phyloP scores from a whole-genome alignment of 2,888 invertebrate genomes.

The Hybos culiciformis region DNA sequence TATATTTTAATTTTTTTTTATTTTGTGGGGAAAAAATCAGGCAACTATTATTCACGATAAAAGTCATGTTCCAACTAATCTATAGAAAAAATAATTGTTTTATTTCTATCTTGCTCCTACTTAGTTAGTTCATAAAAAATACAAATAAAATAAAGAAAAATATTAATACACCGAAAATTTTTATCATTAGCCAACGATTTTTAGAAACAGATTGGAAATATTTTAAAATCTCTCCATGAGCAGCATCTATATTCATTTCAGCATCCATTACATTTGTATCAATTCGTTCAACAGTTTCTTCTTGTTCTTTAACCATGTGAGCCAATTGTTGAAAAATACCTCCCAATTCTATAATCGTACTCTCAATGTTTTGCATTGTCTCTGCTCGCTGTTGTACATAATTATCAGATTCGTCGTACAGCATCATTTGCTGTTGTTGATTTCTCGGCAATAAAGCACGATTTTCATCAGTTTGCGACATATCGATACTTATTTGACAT shows the following conservation, averaged over 20 bases:
- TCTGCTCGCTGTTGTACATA: constrained; percentile 89
- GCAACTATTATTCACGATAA: too few species aligned
- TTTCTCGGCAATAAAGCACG: constrained; percentile 35
- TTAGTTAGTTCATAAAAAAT: constrained; percentile 84
- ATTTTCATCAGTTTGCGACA: constrained; percentile 43
- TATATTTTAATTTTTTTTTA: too few species aligned
- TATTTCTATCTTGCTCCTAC: too few species aligned
- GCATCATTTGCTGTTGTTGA: constrained; percentile 48
- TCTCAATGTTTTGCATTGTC: constrained; percentile 98
- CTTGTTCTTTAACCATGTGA: constrained; percentile 72
- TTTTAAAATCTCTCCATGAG: constrained; percentile 91
- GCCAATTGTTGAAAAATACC: constrained; percentile 93
- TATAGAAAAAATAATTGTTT: too few species aligned
- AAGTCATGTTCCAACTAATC: too few species aligned
- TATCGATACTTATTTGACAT: constrained; percentile 73
- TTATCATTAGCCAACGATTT: constrained; percentile 98
- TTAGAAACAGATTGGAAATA: constrained; percentile 95
- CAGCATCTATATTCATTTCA: constrained; percentile 92
- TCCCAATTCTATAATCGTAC: constrained; percentile 97
- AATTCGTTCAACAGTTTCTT: constrained; percentile 95
- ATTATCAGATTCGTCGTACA: constrained; percentile 75
- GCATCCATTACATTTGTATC: constrained; percentile 94
- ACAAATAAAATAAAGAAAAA: constrained; percentile 99
- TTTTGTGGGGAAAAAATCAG: too few species aligned
- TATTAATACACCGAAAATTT: constrained; percentile 95